These are phyloP conservation scores for Cyclura pinguis DNA, from an alignment of 2,797 vertebrate genomes.

Conservation along the genomic window DNA sequence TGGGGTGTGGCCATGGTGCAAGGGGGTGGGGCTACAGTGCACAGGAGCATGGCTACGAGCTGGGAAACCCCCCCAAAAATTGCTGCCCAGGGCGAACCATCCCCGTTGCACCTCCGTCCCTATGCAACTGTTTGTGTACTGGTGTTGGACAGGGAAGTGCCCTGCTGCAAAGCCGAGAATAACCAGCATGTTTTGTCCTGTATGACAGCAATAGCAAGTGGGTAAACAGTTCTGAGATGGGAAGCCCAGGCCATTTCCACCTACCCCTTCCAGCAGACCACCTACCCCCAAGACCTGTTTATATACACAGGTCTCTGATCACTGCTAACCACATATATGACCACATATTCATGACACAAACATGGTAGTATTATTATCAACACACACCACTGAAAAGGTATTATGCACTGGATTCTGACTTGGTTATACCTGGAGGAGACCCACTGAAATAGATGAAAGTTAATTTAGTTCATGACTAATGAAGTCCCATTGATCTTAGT, in stretches of 20 bases:
- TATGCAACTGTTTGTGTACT: not conserved
- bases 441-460: not conserved
- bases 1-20: too few relatives aligned
- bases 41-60: too few relatives aligned
- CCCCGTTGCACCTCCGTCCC: too few relatives aligned
- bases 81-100: too few relatives aligned
- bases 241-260: not conserved
- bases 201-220: not conserved
- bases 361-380: not conserved
- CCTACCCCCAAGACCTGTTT: too few relatives aligned
- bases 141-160: too few relatives aligned
- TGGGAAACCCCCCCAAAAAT: too few relatives aligned
- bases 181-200: not conserved
- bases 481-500: not conserved
- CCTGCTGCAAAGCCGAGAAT: not conserved
- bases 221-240: not conserved
- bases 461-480: not conserved
- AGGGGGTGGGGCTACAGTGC: too few relatives aligned
- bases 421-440: not conserved
- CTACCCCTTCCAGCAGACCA: not conserved
- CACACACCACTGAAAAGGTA: not conserved
- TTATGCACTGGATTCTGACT: not conserved
- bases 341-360: constrained; percentile 7
- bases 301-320: too few relatives aligned
- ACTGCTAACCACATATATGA: too few relatives aligned